These are phyloP conservation scores for Callyntrura guangdongensis DNA, from an alignment of 2,888 invertebrate species.

Conservation along the genomic window DNA sequence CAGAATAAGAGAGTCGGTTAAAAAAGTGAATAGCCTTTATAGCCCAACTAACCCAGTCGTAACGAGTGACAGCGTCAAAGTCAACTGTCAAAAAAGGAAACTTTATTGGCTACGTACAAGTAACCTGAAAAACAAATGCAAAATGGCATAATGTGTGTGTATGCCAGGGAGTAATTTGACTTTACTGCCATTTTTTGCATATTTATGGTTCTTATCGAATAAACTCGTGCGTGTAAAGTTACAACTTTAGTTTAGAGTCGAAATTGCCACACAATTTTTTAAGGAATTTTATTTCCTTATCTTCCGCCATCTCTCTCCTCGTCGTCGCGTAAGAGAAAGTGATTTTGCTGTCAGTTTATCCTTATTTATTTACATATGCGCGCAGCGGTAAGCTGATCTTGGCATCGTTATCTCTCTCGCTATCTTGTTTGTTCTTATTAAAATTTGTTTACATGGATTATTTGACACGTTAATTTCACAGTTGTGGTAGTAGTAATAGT, in stretches of 20 bases:
- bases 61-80: constrained; percentile 59
- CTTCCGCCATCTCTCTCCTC: not conserved
- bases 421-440: constrained; percentile 14
- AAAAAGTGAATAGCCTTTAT: not conserved
- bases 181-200: not conserved
- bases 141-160: not conserved
- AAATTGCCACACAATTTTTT: not conserved
- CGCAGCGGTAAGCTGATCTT: constrained; percentile 8
- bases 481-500: not conserved
- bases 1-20: not conserved
- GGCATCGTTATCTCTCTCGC: constrained; percentile 19
- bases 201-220: not conserved
- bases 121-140: not conserved
- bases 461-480: not conserved
- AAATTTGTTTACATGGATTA: constrained; percentile 6
- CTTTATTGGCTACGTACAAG: constrained; percentile 11
- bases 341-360: constrained; percentile 12
- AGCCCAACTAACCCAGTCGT: not conserved
- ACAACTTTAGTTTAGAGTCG: not conserved
- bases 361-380: not conserved
- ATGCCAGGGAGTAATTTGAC: not conserved
- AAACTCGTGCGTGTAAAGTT: not conserved
- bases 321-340: constrained; percentile 4
- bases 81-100: constrained; percentile 67
- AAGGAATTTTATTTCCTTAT: not conserved